Percentiles rank a stretch among this genome's conserved stretches.
phyloP scores from a whole-genome alignment of 2,888 invertebrate species.

The Tenthredo mesomela region DNA sequence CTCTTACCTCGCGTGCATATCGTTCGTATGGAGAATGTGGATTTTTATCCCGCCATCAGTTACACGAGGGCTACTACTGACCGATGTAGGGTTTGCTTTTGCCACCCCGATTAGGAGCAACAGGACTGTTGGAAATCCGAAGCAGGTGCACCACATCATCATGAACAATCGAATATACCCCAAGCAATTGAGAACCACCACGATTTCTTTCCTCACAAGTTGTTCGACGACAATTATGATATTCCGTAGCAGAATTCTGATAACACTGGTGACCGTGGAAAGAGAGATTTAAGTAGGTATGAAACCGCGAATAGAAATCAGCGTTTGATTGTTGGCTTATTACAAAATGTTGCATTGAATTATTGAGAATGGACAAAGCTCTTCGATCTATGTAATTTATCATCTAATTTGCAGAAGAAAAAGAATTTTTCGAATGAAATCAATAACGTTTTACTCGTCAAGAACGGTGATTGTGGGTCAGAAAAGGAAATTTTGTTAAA shows the following conservation, averaged over 20 bases:
- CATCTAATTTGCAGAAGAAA: not conserved
- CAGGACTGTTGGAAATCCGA: not conserved
- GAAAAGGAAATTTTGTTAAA: too few species aligned
- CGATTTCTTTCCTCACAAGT: not conserved
- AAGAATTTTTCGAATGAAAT: not conserved
- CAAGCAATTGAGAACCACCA: not conserved
- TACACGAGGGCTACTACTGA: not conserved
- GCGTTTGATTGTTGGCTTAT: not conserved
- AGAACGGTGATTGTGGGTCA: too few species aligned
- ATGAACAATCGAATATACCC: not conserved
- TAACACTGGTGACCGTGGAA: not conserved
- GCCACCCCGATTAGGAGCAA: not conserved
- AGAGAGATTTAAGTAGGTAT: not conserved
- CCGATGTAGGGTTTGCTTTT: conserved; percentile 1
- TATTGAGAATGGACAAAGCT: not conserved
- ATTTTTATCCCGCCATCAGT: conserved; percentile 73
- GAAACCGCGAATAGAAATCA: not conserved
- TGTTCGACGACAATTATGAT: not conserved
- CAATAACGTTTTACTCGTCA: not conserved
- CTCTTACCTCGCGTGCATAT: conserved; percentile 88
- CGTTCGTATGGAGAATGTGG: conserved; percentile 93
- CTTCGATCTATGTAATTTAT: not conserved
- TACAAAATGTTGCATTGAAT: not conserved
- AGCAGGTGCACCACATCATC: not conserved
- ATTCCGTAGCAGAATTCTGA: not conserved